phyloP scores from a whole-genome alignment of 2,113 vertebrate genomes.

The Tretioscincus oriximinensis region DNA sequence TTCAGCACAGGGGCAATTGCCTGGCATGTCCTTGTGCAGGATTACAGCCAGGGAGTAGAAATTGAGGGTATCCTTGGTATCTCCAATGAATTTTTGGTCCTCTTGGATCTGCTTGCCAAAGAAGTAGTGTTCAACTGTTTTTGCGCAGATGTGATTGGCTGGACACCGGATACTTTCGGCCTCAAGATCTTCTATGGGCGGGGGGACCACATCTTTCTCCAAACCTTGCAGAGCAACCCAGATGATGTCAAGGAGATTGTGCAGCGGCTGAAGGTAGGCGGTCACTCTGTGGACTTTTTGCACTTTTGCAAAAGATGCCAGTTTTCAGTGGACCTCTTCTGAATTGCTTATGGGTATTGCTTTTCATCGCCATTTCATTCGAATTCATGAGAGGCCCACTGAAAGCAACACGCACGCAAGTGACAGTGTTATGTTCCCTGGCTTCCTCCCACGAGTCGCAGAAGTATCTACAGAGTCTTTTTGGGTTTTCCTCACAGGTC shows the following conservation, averaged over 20 bases:
- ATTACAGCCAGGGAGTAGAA: constrained; percentile 79
- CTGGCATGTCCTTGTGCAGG: constrained; percentile 83
- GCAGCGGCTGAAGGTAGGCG: constrained; percentile 88
- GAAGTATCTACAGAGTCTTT: not conserved
- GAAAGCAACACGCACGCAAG: too few relatives aligned
- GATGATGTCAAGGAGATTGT: constrained; percentile 89
- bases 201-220: constrained; percentile 86
- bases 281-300: too few relatives aligned
- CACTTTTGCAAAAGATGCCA: too few relatives aligned
- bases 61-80: constrained; percentile 80
- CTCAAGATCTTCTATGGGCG: constrained; percentile 89
- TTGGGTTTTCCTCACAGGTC: constrained; percentile 61
- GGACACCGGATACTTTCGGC: constrained; percentile 80
- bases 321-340: not conserved
- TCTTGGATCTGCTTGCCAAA: constrained; percentile 82
- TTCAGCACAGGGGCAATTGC: constrained; percentile 79
- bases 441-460: too few relatives aligned
- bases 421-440: too few relatives aligned
- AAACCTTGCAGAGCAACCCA: constrained; percentile 73
- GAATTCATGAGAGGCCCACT: too few relatives aligned
- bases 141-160: constrained; percentile 90
- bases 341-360: too few relatives aligned
- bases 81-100: constrained; percentile 83
- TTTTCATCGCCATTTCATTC: too few relatives aligned
- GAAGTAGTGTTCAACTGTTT: constrained; percentile 94